phyloP scores from a whole-genome alignment of 2,797 vertebrate genomes.

The Masticophis lateralis region DNA sequence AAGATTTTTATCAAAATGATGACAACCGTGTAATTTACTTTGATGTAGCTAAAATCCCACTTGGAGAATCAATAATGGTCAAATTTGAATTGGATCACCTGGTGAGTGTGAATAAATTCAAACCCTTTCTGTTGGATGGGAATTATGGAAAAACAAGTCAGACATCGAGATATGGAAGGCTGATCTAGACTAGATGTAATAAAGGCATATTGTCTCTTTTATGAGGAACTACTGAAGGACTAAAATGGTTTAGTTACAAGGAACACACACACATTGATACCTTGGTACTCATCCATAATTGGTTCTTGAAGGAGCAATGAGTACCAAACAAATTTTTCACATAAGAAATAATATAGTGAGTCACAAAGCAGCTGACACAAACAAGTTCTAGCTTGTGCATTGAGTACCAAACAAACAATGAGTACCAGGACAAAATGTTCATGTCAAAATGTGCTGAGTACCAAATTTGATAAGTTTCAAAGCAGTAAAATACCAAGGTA shows the following conservation, averaged over 20 bases:
- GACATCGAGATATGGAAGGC: not conserved
- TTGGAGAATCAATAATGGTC: slow-evolving; percentile 62
- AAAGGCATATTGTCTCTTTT: not conserved
- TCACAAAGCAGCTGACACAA: not conserved
- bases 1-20: slow-evolving; percentile 67
- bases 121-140: not conserved
- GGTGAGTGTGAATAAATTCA: slow-evolving; percentile 53
- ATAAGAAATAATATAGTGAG: not conserved
- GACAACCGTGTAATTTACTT: slow-evolving; percentile 72
- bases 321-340: not conserved
- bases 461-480: not conserved
- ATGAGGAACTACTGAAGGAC: not conserved
- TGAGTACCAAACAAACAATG: not conserved
- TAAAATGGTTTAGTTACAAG: not conserved
- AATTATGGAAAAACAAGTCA: not conserved
- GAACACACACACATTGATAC: not conserved
- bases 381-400: not conserved
- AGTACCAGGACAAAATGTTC: not conserved
- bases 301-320: not conserved
- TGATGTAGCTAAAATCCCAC: slow-evolving; percentile 74
- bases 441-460: not conserved
- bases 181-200: not conserved
- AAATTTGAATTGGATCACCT: slow-evolving; percentile 68
- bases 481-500: not conserved
- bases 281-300: not conserved